phyloP scores from a whole-genome alignment of 2,888 invertebrate genomes.

The Tetropium fuscum region DNA sequence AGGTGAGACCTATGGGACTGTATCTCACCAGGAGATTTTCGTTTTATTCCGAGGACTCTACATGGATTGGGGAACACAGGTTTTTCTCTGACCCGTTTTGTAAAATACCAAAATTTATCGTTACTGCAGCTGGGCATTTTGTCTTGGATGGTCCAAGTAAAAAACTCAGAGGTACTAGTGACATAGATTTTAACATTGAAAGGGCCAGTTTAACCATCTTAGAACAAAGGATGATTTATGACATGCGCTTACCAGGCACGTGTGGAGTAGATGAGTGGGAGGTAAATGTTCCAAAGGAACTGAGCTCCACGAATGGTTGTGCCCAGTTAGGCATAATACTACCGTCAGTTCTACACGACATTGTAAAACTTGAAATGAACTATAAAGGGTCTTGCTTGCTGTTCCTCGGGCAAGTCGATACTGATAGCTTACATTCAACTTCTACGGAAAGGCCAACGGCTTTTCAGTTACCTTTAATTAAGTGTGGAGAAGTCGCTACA shows the following conservation, averaged over 20 bases:
- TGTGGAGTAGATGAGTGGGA: constrained; percentile 66
- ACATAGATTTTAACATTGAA: constrained; percentile 68
- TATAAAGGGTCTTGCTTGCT: constrained; percentile 65
- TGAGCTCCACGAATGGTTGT: constrained; percentile 69
- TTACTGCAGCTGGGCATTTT: constrained; percentile 68
- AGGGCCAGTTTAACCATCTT: constrained; percentile 67
- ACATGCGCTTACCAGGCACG: constrained; percentile 58
- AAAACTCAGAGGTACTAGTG: constrained; percentile 58
- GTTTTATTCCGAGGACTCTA: constrained; percentile 61
- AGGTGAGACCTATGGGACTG: constrained; percentile 69
- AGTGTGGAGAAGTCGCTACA: constrained; percentile 61
- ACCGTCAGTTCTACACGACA: constrained; percentile 68
- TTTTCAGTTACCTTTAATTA: constrained; percentile 69
- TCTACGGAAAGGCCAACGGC: constrained; percentile 66
- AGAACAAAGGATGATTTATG: constrained; percentile 63
- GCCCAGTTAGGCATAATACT: constrained; percentile 67
- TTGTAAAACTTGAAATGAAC: constrained; percentile 67
- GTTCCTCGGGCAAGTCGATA: constrained; percentile 67
- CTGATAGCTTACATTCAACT: constrained; percentile 58
- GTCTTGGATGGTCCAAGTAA: constrained; percentile 53
- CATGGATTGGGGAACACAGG: constrained; percentile 69
- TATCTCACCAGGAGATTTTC: constrained; percentile 68
- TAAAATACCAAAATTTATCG: constrained; percentile 66
- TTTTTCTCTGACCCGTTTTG: constrained; percentile 71
- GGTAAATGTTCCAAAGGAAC: constrained; percentile 67